A percentile compares a stretch with the other conserved stretches of the same genome.
Conservation (phyloP, 2,888 invertebrate genomes). For the Lycaena phlaeas region DNA sequence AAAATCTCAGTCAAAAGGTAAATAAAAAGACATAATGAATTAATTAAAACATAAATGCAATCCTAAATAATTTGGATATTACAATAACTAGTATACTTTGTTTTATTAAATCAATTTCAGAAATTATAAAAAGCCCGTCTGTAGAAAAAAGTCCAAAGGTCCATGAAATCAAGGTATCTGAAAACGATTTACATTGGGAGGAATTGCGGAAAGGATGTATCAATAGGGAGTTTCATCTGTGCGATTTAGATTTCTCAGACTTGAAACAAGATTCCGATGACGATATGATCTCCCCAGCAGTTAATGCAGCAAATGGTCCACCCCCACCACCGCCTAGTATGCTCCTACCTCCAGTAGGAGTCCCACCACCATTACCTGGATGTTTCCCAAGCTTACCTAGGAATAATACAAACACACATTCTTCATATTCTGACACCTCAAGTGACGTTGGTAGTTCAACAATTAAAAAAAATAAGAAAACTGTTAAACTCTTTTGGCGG, state of each 20-base stretch:
- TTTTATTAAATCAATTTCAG: constrained; percentile 39
- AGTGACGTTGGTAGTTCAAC: constrained; percentile 62
- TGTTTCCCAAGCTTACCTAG: constrained; percentile 56
- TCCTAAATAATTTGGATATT: background rate
- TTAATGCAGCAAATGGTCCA: constrained; percentile 77
- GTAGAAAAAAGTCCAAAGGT: constrained; percentile 77
- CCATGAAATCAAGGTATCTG: constrained; percentile 86
- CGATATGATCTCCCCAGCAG: constrained; percentile 80
- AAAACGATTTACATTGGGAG: constrained; percentile 97
- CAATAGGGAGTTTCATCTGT: constrained; percentile 83
- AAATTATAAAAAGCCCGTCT: constrained; percentile 80
- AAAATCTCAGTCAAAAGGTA: constrained; percentile 86
- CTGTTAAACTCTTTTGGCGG: constrained; percentile 98
- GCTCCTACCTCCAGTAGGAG: constrained; percentile 58
- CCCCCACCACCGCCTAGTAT: constrained; percentile 85
- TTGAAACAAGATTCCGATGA: constrained; percentile 90
- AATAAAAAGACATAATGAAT: background rate
- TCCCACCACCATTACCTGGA: constrained; percentile 67
- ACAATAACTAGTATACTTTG: background rate
- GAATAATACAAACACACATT: constrained; percentile 42
- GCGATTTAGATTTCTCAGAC: constrained; percentile 98
- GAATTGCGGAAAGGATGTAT: constrained; percentile 82
- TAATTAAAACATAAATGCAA: background rate
- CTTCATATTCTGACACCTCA: constrained; percentile 40
- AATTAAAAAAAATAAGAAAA: constrained; percentile 92